A percentile compares a stretch with the other conserved stretches of the same genome.
Conservation (phyloP, 2,888 invertebrate genomes). For the Drosophila ustulata region DNA sequence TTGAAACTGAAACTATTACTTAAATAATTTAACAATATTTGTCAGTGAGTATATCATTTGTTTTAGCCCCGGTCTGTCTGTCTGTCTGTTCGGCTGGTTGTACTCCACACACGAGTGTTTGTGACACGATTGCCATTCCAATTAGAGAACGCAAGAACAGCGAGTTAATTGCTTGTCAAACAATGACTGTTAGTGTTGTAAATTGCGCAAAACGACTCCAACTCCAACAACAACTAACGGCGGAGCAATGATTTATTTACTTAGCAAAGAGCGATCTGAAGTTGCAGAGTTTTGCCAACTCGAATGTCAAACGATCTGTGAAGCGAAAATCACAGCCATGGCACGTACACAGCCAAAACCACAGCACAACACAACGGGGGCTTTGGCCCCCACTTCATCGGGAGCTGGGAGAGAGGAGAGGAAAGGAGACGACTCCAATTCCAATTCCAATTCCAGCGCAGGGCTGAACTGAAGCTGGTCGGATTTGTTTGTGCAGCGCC, state of each 20-base stretch:
- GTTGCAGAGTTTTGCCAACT: slow-evolving; percentile 30
- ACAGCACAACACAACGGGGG: slow-evolving; percentile 11
- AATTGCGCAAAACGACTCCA: slow-evolving; percentile 66
- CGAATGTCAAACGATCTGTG: slow-evolving; percentile 76
- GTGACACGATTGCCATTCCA: slow-evolving; percentile 10
- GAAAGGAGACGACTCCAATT: slow-evolving; percentile 45
- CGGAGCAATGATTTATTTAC: slow-evolving; percentile 70
- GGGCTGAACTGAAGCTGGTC: slow-evolving; percentile 15
- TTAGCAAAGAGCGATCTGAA: slow-evolving; percentile 60
- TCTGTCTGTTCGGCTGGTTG: neutral
- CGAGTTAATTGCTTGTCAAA: slow-evolving; percentile 79
- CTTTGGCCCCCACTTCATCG: neutral
- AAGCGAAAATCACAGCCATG: slow-evolving; percentile 59
- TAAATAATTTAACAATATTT: neutral
- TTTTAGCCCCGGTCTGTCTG: slow-evolving; percentile 4
- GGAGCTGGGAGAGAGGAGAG: neutral
- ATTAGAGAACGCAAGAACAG: slow-evolving; percentile 29
- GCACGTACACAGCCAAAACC: slow-evolving; percentile 56
- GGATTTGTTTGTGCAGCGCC: slow-evolving; percentile 49
- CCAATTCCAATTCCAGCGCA: slow-evolving; percentile 53
- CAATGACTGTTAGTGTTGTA: slow-evolving; percentile 71
- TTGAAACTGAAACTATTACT: neutral
- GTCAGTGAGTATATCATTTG: neutral
- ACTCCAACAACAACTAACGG: slow-evolving; percentile 33
- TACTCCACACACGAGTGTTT: slow-evolving; percentile 8